phyloP scores from a whole-genome alignment of 1,140 invertebrate species.

The Pectinophora gossypiella region DNA sequence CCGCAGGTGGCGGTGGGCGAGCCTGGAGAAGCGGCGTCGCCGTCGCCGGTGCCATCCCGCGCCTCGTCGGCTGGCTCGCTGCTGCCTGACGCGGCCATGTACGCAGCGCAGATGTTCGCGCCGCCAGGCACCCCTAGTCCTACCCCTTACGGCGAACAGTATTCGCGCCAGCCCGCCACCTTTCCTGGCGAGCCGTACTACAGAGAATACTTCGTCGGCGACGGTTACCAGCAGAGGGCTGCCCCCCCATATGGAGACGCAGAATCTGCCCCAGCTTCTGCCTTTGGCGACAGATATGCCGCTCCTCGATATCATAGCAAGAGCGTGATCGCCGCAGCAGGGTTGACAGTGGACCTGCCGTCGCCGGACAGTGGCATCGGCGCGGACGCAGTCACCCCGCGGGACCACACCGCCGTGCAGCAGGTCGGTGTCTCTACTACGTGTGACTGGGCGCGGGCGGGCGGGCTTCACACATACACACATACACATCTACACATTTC shows the following conservation, averaged over 20 bases:
- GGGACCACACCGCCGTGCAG: conserved; percentile 90
- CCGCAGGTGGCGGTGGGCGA: conserved; percentile 70
- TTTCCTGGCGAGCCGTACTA: conserved; percentile 69
- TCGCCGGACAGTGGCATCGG: conserved; percentile 95
- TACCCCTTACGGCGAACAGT: conserved; percentile 69
- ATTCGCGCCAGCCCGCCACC: conserved; percentile 50
- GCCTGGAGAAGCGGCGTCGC: conserved; percentile 64
- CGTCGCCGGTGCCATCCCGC: conserved; percentile 65
- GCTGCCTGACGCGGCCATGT: conserved; percentile 71
- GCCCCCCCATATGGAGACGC: conserved; percentile 64
- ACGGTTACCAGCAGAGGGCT: conserved; percentile 64
- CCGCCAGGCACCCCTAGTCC: conserved; percentile 69
- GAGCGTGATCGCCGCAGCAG: conserved; percentile 78
- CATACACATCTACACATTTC: neutral
- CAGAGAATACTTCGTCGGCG: conserved; percentile 68
- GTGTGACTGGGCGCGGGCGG: conserved; percentile 45
- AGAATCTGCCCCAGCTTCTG: conserved; percentile 49
- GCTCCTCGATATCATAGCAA: conserved; percentile 71
- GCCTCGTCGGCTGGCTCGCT: conserved; percentile 69
- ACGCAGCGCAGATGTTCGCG: conserved; percentile 72
- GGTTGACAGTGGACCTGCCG: conserved; percentile 92
- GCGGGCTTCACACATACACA: conserved; percentile 31
- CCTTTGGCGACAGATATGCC: conserved; percentile 65
- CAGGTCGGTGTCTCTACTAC: conserved; percentile 81
- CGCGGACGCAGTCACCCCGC: conserved; percentile 91